Percentiles rank a stretch among this genome's conserved stretches.
Evolutionary conservation across 2,797 vertebrate genomes (phyloP).

Genomic region (Oreonectes daqikongensis): DNA sequence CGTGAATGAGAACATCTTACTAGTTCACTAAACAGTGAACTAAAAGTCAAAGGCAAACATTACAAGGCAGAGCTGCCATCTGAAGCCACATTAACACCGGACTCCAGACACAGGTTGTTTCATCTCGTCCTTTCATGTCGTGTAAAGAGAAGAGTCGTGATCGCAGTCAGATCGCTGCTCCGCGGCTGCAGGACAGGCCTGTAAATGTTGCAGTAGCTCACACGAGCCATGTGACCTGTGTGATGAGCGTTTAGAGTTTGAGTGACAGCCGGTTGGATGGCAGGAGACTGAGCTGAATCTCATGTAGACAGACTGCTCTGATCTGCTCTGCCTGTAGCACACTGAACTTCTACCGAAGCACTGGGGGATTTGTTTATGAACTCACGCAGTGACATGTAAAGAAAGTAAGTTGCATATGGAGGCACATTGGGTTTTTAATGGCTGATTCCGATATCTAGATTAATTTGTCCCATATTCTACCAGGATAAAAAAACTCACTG

Average conservation of each 20-base stretch:
- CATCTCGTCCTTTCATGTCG: slow-evolving; percentile 9
- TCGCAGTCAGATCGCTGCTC: slow-evolving; percentile 35
- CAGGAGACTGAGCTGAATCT: slow-evolving; percentile 47
- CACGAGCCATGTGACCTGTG: slow-evolving; percentile 31
- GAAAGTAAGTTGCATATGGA: no score
- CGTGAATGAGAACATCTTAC: no score
- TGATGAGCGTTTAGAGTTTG: slow-evolving; percentile 31
- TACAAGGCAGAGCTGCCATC: no score
- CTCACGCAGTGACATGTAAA: no score
- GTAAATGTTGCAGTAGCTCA: slow-evolving; percentile 39
- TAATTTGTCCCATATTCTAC: no score
- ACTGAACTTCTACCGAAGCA: no score
- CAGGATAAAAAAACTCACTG: no score
- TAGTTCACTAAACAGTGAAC: neutral
- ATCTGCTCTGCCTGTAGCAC: slow-evolving; percentile 27
- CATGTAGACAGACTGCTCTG: slow-evolving; percentile 30
- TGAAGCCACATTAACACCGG: slow-evolving; percentile 22
- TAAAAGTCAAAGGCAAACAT: slow-evolving; percentile 17
- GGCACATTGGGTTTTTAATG: no score
- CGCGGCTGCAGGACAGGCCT: slow-evolving; percentile 33
- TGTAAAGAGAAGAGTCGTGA: slow-evolving; percentile 9
- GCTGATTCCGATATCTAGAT: no score
- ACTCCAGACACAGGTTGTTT: slow-evolving; percentile 18
- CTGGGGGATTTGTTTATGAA: no score
- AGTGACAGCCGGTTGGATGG: slow-evolving; percentile 43